phyloP scores from a whole-genome alignment of 2,888 invertebrate species.

The Pemphredon lugubris region DNA sequence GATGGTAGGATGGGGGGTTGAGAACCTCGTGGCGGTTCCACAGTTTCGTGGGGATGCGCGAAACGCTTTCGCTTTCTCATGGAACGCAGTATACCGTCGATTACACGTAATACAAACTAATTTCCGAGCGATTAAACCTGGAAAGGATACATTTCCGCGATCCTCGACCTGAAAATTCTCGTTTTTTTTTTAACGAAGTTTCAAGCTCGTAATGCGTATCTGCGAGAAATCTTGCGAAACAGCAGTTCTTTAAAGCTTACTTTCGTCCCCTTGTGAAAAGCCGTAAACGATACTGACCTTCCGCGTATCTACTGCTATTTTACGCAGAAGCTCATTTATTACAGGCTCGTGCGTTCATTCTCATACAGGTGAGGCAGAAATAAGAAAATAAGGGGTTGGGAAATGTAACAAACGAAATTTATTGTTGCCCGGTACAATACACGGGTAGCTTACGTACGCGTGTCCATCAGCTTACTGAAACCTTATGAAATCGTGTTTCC shows the following conservation, averaged over 20 bases:
- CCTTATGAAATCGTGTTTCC: too few relatives aligned
- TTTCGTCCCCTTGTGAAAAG: neutral
- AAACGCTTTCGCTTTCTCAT: too few relatives aligned
- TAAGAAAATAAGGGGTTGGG: neutral
- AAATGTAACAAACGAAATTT: constrained; percentile 36
- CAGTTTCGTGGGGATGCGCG: too few relatives aligned
- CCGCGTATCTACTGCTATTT: neutral
- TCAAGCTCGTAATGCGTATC: neutral
- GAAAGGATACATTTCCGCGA: too few relatives aligned
- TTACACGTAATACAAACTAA: too few relatives aligned
- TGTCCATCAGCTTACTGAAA: neutral
- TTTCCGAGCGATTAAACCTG: too few relatives aligned
- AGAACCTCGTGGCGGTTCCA: too few relatives aligned
- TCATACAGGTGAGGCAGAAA: constrained; percentile 21
- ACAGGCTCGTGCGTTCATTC: constrained; percentile 28
- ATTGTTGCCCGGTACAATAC: neutral
- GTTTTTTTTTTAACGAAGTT: constrained; percentile 7
- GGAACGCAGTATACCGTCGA: too few relatives aligned
- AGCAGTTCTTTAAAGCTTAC: constrained; percentile 15
- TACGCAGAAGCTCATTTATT: constrained; percentile 30
- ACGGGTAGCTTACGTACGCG: neutral
- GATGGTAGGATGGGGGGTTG: too few relatives aligned
- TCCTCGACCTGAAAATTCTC: too few relatives aligned
- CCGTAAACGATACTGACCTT: constrained; percentile 15
- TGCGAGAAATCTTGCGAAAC: neutral